Evolutionary conservation across 2,888 invertebrate species (phyloP).

Genomic region (Leptarthrus brevirostris): DNA sequence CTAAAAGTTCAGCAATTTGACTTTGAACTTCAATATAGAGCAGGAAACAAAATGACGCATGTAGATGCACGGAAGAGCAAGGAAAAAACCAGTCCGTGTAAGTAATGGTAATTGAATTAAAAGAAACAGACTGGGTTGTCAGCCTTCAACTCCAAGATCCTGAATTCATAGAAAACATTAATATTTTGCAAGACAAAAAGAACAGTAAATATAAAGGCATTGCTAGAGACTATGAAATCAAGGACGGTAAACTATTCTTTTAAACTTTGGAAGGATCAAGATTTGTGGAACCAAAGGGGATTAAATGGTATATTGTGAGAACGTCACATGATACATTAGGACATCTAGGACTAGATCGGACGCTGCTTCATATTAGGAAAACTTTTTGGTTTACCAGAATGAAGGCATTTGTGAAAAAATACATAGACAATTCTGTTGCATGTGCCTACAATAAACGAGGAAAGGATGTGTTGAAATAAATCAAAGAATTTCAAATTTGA

Average conservation of each 20-base stretch:
- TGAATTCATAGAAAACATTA: no score
- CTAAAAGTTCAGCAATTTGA: background rate
- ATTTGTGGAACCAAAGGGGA: conserved; percentile 32
- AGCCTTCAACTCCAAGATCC: no score
- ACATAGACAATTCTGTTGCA: conserved; percentile 35
- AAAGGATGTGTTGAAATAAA: no score
- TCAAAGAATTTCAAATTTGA: no score
- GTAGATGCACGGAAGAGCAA: background rate
- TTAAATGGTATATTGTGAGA: conserved; percentile 18
- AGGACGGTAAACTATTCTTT: no score
- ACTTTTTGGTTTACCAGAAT: conserved; percentile 39
- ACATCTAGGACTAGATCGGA: conserved; percentile 47
- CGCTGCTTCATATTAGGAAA: background rate
- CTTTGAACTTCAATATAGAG: background rate
- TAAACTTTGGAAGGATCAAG: background rate
- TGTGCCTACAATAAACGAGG: conserved; percentile 39
- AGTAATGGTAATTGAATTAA: no score
- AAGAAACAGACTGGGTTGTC: no score
- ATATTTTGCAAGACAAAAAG: no score
- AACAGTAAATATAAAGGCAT: no score
- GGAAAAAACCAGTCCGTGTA: no score
- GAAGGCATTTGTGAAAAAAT: conserved; percentile 23
- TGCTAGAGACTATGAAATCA: no score
- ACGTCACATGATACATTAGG: conserved; percentile 43
- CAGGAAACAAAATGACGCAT: background rate